A percentile compares a stretch with the other conserved stretches of the same genome.
Evolutionary conservation across 2,113 vertebrate species (phyloP).

Genomic region (Neodontobutis hainanensis): DNA sequence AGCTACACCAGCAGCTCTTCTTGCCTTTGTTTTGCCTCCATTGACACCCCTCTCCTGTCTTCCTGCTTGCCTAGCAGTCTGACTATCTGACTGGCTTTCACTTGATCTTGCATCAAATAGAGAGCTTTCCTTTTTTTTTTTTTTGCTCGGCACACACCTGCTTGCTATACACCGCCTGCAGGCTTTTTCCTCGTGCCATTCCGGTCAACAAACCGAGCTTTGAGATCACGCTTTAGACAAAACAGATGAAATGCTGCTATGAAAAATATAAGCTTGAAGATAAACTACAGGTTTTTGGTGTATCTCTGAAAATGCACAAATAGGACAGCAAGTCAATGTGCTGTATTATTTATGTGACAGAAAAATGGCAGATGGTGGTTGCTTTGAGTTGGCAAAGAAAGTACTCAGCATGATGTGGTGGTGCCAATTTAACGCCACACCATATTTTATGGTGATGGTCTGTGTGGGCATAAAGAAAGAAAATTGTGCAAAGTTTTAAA

Average conservation of each 20-base stretch:
- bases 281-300: not conserved
- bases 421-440: conserved; percentile 62
- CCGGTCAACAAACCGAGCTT: conserved; percentile 35
- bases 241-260: not conserved
- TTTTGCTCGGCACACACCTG: conserved; percentile 34
- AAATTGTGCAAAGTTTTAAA: conserved; percentile 30
- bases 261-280: conserved; percentile 14
- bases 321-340: conserved; percentile 27
- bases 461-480: conserved; percentile 42
- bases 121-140: conserved; percentile 36
- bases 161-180: conserved; percentile 23
- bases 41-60: conserved; percentile 44
- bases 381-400: conserved; percentile 60
- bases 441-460: conserved; percentile 53
- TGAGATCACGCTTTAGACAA: conserved; percentile 14
- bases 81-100: conserved; percentile 49
- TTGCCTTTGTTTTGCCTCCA: conserved; percentile 58
- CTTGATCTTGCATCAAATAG: conserved; percentile 66
- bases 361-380: conserved; percentile 61
- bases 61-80: conserved; percentile 29
- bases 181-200: conserved; percentile 13
- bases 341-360: conserved; percentile 36
- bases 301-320: not conserved
- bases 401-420: conserved; percentile 47
- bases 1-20: conserved; percentile 47